phyloP scores from a whole-genome alignment of 2,797 vertebrate species.

The Arrhamphus sclerolepis region DNA sequence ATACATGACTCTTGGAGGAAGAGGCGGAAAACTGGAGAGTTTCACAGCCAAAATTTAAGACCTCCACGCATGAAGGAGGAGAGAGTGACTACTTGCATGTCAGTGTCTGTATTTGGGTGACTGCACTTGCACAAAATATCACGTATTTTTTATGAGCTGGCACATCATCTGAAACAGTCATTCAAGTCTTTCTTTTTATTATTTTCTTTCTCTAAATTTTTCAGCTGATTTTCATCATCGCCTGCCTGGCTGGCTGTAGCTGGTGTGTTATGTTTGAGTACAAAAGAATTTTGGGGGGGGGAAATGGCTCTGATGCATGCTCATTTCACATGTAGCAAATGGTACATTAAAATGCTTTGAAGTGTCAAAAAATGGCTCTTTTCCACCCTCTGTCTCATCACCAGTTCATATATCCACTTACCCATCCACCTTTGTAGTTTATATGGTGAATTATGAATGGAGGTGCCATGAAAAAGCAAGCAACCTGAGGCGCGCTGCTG shows the following conservation, averaged over 20 bases:
- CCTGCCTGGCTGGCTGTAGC: conserved; percentile 27
- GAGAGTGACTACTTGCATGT: conserved; percentile 6
- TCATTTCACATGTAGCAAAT: conserved; percentile 48
- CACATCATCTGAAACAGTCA: conserved; percentile 20
- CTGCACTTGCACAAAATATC: conserved; percentile 21
- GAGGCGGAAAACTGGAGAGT: conserved; percentile 31
- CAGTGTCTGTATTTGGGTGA: conserved; percentile 11
- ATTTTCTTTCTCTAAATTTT: background rate
- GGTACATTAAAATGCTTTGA: conserved; percentile 64
- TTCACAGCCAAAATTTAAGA: conserved; percentile 34
- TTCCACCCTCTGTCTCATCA: conserved; percentile 43
- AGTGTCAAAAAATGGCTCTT: conserved; percentile 57
- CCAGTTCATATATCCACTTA: conserved; percentile 35
- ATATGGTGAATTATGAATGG: conserved; percentile 63
- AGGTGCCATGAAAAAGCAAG: conserved; percentile 41
- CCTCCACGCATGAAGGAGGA: conserved; percentile 5
- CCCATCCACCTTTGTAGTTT: conserved; percentile 66
- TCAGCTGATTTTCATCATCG: conserved; percentile 8
- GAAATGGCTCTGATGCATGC: conserved; percentile 20
- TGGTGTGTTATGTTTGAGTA: conserved; percentile 35
- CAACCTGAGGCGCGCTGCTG: conserved; percentile 23
- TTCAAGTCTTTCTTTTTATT: background rate
- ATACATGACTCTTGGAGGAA: conserved; percentile 47
- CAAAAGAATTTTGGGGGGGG: conserved; percentile 29
- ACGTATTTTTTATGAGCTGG: conserved; percentile 54